These are phyloP conservation scores for Microcaecilia unicolor DNA, from an alignment of 2,797 vertebrate species.

Conservation along the genomic window DNA sequence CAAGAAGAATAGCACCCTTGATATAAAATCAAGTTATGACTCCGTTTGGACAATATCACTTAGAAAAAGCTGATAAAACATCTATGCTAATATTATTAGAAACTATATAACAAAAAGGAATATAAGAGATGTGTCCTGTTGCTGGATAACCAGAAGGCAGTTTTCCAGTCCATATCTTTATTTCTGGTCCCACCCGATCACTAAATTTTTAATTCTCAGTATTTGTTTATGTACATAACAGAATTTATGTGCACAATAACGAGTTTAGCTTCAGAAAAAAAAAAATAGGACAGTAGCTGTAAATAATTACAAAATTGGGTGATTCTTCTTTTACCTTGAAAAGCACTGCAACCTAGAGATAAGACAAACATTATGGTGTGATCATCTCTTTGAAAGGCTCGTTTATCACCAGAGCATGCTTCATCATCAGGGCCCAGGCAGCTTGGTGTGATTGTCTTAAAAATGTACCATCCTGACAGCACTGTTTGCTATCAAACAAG, in stretches of 20 bases:
- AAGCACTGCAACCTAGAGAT: background rate
- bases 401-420: constrained; percentile 2
- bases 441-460: background rate
- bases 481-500: background rate
- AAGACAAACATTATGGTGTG: background rate
- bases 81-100: too few species aligned
- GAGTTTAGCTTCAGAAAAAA: constrained; percentile 5
- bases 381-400: background rate
- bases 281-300: constrained; percentile 3
- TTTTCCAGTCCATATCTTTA: too few species aligned
- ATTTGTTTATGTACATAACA: background rate
- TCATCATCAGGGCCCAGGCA: background rate
- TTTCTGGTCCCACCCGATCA: too few species aligned
- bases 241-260: constrained; percentile 5
- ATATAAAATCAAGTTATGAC: too few species aligned
- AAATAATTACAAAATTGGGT: constrained; percentile 13
- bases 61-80: too few species aligned
- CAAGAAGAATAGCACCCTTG: too few species aligned
- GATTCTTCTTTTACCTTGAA: constrained; percentile 6
- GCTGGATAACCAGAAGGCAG: too few species aligned
- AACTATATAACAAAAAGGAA: too few species aligned
- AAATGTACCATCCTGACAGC: background rate
- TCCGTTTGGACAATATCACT: too few species aligned
- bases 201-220: too few species aligned
- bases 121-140: too few species aligned